These are phyloP conservation scores for Edolisoma coerulescens DNA, from an alignment of 2,113 vertebrate genomes.

Conservation along the genomic window DNA sequence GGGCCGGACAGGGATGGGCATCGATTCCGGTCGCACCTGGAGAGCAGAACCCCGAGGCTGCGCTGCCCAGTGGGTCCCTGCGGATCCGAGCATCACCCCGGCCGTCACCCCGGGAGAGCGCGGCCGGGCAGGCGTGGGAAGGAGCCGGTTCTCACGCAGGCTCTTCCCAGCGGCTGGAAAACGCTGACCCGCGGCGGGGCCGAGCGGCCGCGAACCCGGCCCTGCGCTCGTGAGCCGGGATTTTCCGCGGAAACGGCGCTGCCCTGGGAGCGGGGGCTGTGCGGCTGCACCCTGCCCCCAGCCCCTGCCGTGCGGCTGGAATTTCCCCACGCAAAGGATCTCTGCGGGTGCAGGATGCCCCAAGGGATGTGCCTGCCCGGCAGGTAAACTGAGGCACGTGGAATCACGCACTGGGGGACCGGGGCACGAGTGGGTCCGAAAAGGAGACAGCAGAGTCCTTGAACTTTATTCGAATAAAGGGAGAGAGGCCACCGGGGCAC, in stretches of 20 bases:
- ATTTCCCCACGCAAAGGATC: neutral
- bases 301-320: fast-evolving
- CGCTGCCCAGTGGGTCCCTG: fast-evolving
- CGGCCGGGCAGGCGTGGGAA: constrained; percentile 5
- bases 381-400: neutral
- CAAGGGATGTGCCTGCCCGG: fast-evolving
- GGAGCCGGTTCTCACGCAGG: neutral
- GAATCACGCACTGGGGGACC: fast-evolving
- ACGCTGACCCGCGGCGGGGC: neutral
- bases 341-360: neutral
- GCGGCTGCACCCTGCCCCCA: neutral
- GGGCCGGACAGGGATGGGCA: fast-evolving
- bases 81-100: neutral
- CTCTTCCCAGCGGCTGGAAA: neutral
- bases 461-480: too few relatives aligned
- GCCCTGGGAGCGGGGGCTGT: neutral
- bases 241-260: neutral
- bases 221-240: fast-evolving
- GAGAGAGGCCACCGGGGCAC: too few relatives aligned
- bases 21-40: fast-evolving
- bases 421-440: too few relatives aligned
- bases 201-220: fast-evolving
- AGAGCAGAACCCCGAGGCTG: neutral
- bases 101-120: neutral
- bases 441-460: too few relatives aligned